Conservation (phyloP, 2,797 vertebrate species). For the Pangasius sanitwongsei region DNA sequence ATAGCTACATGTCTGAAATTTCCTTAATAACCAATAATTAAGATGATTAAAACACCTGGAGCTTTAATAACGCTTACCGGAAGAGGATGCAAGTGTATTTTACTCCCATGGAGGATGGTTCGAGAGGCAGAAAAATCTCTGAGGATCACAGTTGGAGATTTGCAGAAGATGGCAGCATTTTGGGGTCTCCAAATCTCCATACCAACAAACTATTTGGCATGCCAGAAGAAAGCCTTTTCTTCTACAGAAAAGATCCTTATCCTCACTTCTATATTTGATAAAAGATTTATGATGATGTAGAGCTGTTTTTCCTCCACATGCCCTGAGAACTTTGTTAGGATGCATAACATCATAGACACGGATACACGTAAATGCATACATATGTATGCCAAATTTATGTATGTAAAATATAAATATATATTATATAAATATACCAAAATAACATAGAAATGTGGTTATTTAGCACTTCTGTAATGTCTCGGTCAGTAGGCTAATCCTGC, state of each 20-base stretch:
- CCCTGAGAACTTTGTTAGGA: background rate
- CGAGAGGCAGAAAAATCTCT: background rate
- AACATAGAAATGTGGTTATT: background rate
- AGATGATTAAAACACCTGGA: background rate
- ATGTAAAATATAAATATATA: background rate
- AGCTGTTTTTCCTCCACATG: background rate
- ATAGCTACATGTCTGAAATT: background rate
- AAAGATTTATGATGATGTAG: background rate
- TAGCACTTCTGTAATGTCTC: background rate
- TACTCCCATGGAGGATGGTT: background rate
- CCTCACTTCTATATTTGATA: background rate
- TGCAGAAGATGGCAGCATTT: background rate
- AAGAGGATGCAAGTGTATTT: background rate
- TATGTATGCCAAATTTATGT: background rate
- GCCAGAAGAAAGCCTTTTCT: background rate
- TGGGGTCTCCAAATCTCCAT: background rate
- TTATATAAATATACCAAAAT: too few species aligned
- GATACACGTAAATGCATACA: background rate
- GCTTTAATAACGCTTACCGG: background rate
- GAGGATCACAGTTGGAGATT: background rate
- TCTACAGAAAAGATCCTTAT: background rate
- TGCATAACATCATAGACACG: background rate
- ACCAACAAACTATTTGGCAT: background rate
- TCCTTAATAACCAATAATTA: too few species aligned
- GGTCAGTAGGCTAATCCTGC: background rate